Percentiles rank a stretch among this genome's conserved stretches.
Evolutionary conservation across 2,113 vertebrate species (phyloP).

Genomic region (Phycodurus eques): DNA sequence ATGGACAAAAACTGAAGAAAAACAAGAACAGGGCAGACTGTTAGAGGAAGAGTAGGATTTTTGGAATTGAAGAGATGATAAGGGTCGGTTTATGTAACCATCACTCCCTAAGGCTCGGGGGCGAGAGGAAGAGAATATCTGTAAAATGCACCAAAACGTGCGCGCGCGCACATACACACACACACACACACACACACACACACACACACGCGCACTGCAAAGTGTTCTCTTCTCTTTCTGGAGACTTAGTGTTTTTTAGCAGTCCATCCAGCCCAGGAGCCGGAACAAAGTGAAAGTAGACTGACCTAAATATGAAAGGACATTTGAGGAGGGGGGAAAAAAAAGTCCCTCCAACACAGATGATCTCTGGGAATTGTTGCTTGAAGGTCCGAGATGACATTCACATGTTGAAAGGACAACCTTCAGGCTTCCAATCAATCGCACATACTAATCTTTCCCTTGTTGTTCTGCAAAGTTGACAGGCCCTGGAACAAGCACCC

Average conservation of each 20-base stretch:
- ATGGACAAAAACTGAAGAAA: constrained; percentile 16
- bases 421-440: background rate
- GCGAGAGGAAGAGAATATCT: constrained; percentile 22
- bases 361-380: background rate
- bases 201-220: constrained; percentile 31
- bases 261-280: constrained; percentile 30
- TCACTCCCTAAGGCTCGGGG: constrained; percentile 49
- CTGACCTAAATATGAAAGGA: constrained; percentile 47
- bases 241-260: constrained; percentile 50
- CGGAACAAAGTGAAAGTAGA: constrained; percentile 20
- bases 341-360: background rate
- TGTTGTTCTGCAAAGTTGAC: background rate
- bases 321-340: constrained; percentile 9
- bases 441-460: background rate
- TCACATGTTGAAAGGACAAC: background rate
- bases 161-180: constrained; percentile 25
- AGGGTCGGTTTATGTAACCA: constrained; percentile 66
- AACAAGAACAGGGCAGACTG: constrained; percentile 7
- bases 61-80: constrained; percentile 49
- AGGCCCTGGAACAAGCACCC: background rate
- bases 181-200: constrained; percentile 33
- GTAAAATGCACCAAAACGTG: constrained; percentile 44
- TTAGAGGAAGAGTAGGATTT: constrained; percentile 40
- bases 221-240: constrained; percentile 56
- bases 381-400: background rate